phyloP scores from a whole-genome alignment of 1,140 invertebrate species.

The Phocides pigmalion region DNA sequence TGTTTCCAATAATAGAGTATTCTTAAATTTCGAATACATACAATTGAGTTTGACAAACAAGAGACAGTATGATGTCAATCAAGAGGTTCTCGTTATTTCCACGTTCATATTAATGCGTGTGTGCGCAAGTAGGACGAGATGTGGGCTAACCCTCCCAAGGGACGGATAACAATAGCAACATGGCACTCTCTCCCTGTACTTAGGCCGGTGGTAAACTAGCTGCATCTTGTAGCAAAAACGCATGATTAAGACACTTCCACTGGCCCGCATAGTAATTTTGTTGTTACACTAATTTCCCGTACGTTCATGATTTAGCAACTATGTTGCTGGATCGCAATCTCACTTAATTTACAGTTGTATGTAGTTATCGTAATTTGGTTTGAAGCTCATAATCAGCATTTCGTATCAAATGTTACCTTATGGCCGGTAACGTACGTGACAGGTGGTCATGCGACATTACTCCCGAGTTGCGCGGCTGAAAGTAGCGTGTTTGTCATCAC shows the following conservation, averaged over 20 bases:
- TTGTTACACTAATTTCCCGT: slow-evolving; percentile 9
- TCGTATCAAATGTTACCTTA: background rate
- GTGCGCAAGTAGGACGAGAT: slow-evolving; percentile 69
- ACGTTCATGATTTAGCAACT: background rate
- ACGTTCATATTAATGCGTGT: slow-evolving; percentile 56
- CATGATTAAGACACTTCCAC: slow-evolving; percentile 3
- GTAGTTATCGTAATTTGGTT: background rate
- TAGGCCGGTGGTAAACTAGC: slow-evolving; percentile 27
- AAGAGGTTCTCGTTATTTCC: slow-evolving; percentile 26
- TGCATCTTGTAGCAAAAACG: slow-evolving; percentile 7
- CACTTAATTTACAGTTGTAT: background rate
- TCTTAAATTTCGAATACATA: too few relatives aligned
- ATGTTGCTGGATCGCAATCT: background rate
- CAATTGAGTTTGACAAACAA: background rate
- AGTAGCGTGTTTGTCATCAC: slow-evolving; percentile 24
- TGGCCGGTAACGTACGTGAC: background rate
- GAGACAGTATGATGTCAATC: slow-evolving; percentile 6
- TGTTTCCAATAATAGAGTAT: too few relatives aligned
- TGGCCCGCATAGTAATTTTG: background rate
- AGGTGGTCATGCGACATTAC: slow-evolving; percentile 2
- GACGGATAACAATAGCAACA: slow-evolving; percentile 77
- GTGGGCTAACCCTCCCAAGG: slow-evolving; percentile 63
- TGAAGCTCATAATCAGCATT: background rate
- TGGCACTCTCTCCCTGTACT: slow-evolving; percentile 49
- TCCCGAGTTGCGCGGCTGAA: slow-evolving; percentile 44